phyloP scores from a whole-genome alignment of 2,113 vertebrate species.

The Sciurus niger region DNA sequence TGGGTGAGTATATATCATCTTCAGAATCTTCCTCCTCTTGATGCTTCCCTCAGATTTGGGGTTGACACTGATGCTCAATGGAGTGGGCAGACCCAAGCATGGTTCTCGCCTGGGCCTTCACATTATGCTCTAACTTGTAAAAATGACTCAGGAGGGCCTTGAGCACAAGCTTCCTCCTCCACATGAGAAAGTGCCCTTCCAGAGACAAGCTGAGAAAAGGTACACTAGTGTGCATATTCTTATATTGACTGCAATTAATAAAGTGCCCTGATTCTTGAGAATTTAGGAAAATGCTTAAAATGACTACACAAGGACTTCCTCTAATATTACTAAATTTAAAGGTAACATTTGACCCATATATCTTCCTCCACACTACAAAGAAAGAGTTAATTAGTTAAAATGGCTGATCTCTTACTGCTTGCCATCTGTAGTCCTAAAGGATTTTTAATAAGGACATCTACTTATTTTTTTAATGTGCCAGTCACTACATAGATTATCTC shows the following conservation, averaged over 20 bases:
- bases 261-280: slow-evolving; percentile 42
- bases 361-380: slow-evolving; percentile 44
- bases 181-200: neutral
- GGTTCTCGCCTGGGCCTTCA: no score
- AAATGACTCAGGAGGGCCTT: no score
- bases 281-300: slow-evolving; percentile 57
- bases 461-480: slow-evolving; percentile 22
- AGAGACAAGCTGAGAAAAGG: neutral
- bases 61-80: no score
- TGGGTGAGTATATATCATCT: no score
- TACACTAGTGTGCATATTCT: neutral
- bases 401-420: slow-evolving; percentile 48
- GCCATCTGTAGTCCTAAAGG: neutral
- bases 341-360: slow-evolving; percentile 4
- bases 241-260: slow-evolving; percentile 37
- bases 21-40: no score
- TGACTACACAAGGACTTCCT: slow-evolving; percentile 35
- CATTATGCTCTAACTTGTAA: no score
- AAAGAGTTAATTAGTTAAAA: slow-evolving; percentile 43
- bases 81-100: no score
- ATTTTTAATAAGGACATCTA: slow-evolving; percentile 44
- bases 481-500: neutral
- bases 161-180: neutral
- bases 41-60: no score
- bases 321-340: slow-evolving; percentile 57